phyloP scores from a whole-genome alignment of 2,888 invertebrate genomes.

The Nysson spinosus region DNA sequence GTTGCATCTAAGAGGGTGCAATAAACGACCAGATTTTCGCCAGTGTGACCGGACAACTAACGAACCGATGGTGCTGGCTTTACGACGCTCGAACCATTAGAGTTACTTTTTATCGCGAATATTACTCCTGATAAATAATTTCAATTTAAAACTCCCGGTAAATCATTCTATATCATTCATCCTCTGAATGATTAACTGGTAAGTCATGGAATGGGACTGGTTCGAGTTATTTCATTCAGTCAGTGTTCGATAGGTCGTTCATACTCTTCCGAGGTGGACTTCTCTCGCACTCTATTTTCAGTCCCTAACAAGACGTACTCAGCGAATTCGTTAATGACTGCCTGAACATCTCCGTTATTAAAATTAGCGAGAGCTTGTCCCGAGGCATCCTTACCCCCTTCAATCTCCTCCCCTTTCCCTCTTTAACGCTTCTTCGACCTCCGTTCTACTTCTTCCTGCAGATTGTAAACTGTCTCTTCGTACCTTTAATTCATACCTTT shows the following conservation, averaged over 20 bases:
- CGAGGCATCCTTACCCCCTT: background rate
- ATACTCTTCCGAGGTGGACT: constrained; percentile 10
- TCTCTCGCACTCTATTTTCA: background rate
- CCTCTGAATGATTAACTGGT: no score
- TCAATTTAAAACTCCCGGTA: no score
- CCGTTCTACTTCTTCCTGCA: constrained; percentile 3
- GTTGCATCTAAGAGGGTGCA: constrained; percentile 61
- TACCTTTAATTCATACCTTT: no score
- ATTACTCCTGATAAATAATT: no score
- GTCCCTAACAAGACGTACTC: constrained; percentile 22
- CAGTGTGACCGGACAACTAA: constrained; percentile 53
- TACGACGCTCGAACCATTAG: no score
- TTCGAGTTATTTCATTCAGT: no score
- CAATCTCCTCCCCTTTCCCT: background rate
- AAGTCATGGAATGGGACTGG: no score
- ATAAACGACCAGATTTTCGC: constrained; percentile 60
- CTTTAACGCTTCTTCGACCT: background rate
- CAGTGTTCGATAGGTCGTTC: no score
- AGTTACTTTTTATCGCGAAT: no score
- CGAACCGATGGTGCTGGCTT: constrained; percentile 56
- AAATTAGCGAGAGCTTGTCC: constrained; percentile 27
- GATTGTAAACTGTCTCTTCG: background rate
- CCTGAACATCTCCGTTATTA: constrained; percentile 35
- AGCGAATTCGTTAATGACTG: constrained; percentile 45
- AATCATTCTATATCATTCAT: no score